Base-by-base conservation (phyloP, 2,888 invertebrate species). In the Cosmopolites sordidus region DNA sequence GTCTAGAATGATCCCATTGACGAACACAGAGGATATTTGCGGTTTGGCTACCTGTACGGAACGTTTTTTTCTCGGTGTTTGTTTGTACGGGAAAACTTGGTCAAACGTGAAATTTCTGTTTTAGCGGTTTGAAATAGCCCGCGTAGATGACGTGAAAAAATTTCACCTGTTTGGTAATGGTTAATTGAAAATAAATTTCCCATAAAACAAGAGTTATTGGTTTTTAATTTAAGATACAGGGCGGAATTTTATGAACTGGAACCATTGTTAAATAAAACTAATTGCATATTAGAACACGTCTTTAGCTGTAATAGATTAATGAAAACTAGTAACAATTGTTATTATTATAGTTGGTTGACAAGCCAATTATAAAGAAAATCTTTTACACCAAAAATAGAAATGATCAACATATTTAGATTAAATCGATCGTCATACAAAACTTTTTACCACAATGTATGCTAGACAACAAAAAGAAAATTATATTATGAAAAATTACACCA, bases 1-100 rank as follows among this genome's bases (percentile, higher is more conserved):
- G 12, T 33, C 33, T 33, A 12, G 12, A 11, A 33, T 11, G 40
- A 48, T 43, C 44, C 37, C 45, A 54, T 22, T 46, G 41, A 45
- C 45, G 48, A 40, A 54, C 45, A 46, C 49, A 54, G 45, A 54
- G 54, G 54, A 54, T 54, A 45, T 49, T 52, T 54, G 54, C 49
- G 54, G 54, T 54, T 43, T 17, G 16, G 45, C 16, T 53, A 53
- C 48, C 48, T 53, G 33, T 42, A 49, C 49, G 41, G 41, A 45
- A 45, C 44, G 45, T 45, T 49, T 54, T 54, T 54, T 33, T 5
- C 8, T 5, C 22, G 22, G 8, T 8, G 33, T 33, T 33, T 33
- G 41, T 41, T 22, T 45, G 41, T 18, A 45, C 27, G 12, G 39
- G 40, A 43, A 30, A 40, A 43, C 16, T 45, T 40, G 27, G 40